Base-by-base conservation (phyloP, 2,888 invertebrate species). In the Ectropis crepuscularia region DNA sequence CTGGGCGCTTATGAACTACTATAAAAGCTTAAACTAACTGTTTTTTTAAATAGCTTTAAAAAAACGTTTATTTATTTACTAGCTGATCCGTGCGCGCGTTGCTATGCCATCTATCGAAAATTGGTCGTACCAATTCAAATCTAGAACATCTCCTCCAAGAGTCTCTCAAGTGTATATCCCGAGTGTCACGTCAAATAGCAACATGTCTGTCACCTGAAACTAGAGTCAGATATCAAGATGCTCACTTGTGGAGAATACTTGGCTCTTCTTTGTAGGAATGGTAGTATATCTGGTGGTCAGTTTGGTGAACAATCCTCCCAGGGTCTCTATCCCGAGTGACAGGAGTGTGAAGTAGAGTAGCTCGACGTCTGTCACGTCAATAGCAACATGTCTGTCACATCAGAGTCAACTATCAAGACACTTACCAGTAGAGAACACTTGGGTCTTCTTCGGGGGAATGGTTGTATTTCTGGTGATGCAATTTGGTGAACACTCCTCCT, bases 151-250 rank as follows among this genome's bases (percentile, higher is more conserved):
- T 2, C 99, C n/a, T n/a, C n/a, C n/a, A n/a, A n/a, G n/a, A n/a
- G 93, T 99, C 99, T 99, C 99, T n/a, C n/a, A n/a, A n/a, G n/a
- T n/a, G n/a, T n/a, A n/a, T 81, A 99, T 99, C 76, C 99, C 99
- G 53, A 99, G 99, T 0, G 99, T 99, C 0, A 99, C 99, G 88
- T 99, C 99, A 8, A 99, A 94, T 11, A 99, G 94, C 0, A 99
- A 99, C 88, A 99, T 98, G 91, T 99, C 99, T 0, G 99, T 99
- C 39, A 99, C 99, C 93, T 99, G 98, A 39, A n/a, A n/a, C n/a
- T n/a, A n/a, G n/a, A n/a, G n/a, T n/a, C n/a, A n/a, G n/a, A n/a
- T n/a, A n/a, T n/a, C n/a, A n/a, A n/a, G 4, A 41, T 10, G 64
- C 85, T 78, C 16, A 92, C 91, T 91, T 0, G 99, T 99, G 0